Evolutionary conservation across 2,888 invertebrate species (phyloP).

Genomic region (Auanema sp.): DNA sequence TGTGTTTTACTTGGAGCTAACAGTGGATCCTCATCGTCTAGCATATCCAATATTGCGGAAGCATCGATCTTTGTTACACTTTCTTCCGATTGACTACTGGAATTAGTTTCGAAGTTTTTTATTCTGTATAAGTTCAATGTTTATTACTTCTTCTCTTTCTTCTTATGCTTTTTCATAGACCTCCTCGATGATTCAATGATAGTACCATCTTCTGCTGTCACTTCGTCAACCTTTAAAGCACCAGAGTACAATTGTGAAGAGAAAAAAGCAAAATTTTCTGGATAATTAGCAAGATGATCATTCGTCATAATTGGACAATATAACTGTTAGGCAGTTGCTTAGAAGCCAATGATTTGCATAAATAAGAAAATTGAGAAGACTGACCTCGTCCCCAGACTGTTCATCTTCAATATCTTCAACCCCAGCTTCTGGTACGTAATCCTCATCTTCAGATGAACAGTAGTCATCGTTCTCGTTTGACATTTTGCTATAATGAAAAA

Average conservation of each 20-base stretch:
- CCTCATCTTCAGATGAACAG: constrained; percentile 32
- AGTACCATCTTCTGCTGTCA: constrained; percentile 14
- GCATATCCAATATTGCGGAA: neutral
- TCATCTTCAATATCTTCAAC: constrained; percentile 30
- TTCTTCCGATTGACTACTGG: neutral
- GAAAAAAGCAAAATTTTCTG: too few species aligned
- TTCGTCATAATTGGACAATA: too few species aligned
- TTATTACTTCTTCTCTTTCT: too few species aligned
- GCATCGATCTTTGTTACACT: constrained; percentile 1
- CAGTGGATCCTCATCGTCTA: constrained; percentile 18
- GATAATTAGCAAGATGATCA: too few species aligned
- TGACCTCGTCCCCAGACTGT: constrained; percentile 28
- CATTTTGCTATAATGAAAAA: constrained; percentile 13
- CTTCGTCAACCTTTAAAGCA: constrained; percentile 22
- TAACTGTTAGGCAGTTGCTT: too few species aligned
- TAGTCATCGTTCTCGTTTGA: constrained; percentile 24
- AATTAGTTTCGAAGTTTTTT: neutral
- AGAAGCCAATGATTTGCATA: too few species aligned
- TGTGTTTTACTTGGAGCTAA: constrained; percentile 8
- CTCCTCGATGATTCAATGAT: neutral
- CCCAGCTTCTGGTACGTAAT: constrained; percentile 26
- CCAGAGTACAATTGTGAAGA: too few species aligned
- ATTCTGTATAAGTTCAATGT: too few species aligned
- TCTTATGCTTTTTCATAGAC: too few species aligned
- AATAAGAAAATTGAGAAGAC: neutral